Evolutionary conservation across 2,113 vertebrate genomes (phyloP).

Genomic region (Electrona antarctica): DNA sequence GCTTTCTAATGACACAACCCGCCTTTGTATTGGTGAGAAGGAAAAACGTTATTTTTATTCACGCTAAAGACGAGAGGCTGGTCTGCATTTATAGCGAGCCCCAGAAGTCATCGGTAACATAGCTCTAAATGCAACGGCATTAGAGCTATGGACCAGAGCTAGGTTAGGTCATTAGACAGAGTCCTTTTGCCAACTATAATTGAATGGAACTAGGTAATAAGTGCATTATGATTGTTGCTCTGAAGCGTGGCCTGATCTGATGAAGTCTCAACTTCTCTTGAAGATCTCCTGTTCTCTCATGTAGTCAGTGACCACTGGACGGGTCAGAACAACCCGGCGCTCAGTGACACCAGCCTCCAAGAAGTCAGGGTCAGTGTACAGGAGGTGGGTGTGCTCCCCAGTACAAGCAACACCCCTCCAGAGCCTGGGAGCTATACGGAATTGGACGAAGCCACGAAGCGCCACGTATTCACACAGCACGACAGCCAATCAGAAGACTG

Average conservation of each 20-base stretch:
- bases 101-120: too few species aligned
- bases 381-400: conserved; percentile 71
- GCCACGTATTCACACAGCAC: conserved; percentile 59
- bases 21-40: too few species aligned
- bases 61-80: too few species aligned
- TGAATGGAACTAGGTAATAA: too few species aligned
- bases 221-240: conserved; percentile 29
- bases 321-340: conserved; percentile 71
- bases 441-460: conserved; percentile 62
- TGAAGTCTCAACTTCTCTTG: conserved; percentile 76
- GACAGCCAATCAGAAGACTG: conserved; percentile 70
- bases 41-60: too few species aligned
- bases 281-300: conserved; percentile 80
- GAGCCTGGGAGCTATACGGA: conserved; percentile 41
- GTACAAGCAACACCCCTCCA: conserved; percentile 56
- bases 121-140: too few species aligned
- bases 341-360: conserved; percentile 63
- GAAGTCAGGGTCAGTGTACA: conserved; percentile 73
- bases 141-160: too few species aligned
- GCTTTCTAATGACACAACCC: too few species aligned
- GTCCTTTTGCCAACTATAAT: too few species aligned
- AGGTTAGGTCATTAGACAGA: too few species aligned
- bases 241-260: conserved; percentile 58
- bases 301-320: conserved; percentile 86
- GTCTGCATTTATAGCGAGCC: too few species aligned